Evolutionary conservation across 1,140 invertebrate species (phyloP), one percentile per base, ranked within the genome.

Genomic region (Nebria ingens): DNA sequence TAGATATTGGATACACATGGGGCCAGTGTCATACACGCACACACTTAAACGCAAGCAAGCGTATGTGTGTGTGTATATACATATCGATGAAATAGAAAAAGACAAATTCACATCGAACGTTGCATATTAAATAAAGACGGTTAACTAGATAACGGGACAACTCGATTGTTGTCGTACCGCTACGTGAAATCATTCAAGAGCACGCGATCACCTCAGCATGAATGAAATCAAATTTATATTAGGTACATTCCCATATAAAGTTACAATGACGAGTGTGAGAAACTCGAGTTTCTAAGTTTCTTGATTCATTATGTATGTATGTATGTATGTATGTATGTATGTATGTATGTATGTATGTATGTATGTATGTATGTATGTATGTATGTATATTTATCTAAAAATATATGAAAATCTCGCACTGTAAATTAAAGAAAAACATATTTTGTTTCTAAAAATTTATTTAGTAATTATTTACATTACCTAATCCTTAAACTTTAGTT

Each of bases 81-180:
- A 45, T 45, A 45, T 45, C 40, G 40, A 45, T 45, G 40, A 45
- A 45, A 45, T 45, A 53, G 51, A 56, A 49, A 55, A 59, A 59
- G 54, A 59, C 51, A 51, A 56, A 59, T 52, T 55, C 51, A 54
- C 52, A 54, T 25, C 55, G 21, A 45, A 45, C 13, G 21, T 56
- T 59, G 53, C 54, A 59, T 59, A 59, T 59, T 59, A 59, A 45
- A 59, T 59, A 59, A 58, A 55, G 57, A 55, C 57, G 54, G 25
- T 51, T 59, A 59, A 59, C 57, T 59, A 59, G 54, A 45, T 59
- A 59, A 59, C 57, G 57, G 57, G 51, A 59, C 55, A 45, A 17
- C 15, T 45, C 4, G 15, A 53, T 56, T 56, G 19, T 58, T 52
- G 49, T 49, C 40, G 6, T 45, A 45, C 40, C 40, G 17, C 6